Base-by-base conservation (phyloP, 2,113 vertebrate species). In the Manacus vitellinus region DNA sequence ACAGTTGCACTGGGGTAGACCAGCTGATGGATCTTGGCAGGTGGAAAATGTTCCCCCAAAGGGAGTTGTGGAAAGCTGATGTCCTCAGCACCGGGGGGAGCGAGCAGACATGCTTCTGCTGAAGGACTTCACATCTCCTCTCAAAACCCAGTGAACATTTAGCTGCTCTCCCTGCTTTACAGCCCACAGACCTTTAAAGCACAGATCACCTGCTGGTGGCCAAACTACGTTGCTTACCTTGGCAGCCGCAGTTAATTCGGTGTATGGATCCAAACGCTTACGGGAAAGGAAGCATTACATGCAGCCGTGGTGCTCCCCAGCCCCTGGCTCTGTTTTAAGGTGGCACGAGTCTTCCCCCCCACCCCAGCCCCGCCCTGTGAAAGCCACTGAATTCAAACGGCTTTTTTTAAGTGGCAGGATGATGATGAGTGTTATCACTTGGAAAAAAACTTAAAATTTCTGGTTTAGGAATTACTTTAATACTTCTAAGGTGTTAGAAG, bases 151-250 rank as follows among this genome's bases (percentile, higher is more conserved):
- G 41, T 1, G 1, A 25, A 25, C 2, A 0, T 22, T 52, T 1
- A 39, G 85, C 86, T 61, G n/a, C 71, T 49, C 31, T 65, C 66
- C 31, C 63, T n/a, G 37, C 28, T 33, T 16, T 56, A 4, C 37
- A 65, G 70, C 10, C 1, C 9, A 0, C n/a, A 7, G 88, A 63
- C 77, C 83, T 59, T 43, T 1, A 39, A 67, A 70, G 84, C 76
- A 8, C 65, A 9, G 54, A 41, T 85, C 78, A 81, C 80, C 86
- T 87, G 85, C 83, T 83, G 70, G 39, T 84, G 65, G 78, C 70
- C 79, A 90, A 91, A 93, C 79, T 30, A 31, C 49, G 51, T 67
- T 93, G 79, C 94, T 88, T 92, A 28, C 62, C 70, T 95, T 92
- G 93, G 92, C 88, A 86, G 5, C 37, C 3, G 37, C 0, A 0